Percentiles rank a stretch among this genome's conserved stretches.
Conservation (phyloP, 2,113 vertebrate species). For the Phylloscopus whistleri region DNA sequence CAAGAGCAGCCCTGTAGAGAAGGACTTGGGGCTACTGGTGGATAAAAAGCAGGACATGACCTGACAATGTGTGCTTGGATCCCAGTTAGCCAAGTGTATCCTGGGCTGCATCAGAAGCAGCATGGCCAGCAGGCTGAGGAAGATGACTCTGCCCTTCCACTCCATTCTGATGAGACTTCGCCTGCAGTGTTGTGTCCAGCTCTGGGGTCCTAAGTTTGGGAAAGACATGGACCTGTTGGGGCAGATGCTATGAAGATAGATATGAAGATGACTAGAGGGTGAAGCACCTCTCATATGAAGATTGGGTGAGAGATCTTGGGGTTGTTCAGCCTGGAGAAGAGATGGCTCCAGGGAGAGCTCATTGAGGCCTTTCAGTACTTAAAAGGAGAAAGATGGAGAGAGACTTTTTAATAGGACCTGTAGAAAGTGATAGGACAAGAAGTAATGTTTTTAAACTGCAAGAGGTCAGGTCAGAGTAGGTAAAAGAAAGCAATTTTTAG, state of each 20-base stretch:
- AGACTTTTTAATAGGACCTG: neutral
- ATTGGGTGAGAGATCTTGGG: neutral
- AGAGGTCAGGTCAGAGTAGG: neutral
- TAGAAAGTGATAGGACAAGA: neutral
- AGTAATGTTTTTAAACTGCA: neutral
- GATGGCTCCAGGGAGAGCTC: neutral
- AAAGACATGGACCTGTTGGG: neutral
- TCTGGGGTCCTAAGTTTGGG: neutral
- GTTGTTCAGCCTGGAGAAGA: neutral
- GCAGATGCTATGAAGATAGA: neutral
- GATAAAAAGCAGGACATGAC: neutral
- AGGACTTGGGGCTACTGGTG: neutral
- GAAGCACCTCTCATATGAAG: neutral
- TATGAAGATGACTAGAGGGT: neutral
- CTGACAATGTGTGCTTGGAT: neutral
- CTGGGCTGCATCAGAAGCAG: neutral
- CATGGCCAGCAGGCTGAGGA: accelerated
- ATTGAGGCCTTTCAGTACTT: neutral
- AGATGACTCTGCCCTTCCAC: neutral
- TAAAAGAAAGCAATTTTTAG: neutral
- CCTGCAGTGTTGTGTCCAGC: neutral
- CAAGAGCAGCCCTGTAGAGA: neutral
- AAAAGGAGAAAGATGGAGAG: neutral
- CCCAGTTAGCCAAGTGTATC: neutral
- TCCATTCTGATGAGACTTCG: neutral